phyloP scores from a whole-genome alignment of 2,113 vertebrate genomes.

The Salvelinus fontinalis region DNA sequence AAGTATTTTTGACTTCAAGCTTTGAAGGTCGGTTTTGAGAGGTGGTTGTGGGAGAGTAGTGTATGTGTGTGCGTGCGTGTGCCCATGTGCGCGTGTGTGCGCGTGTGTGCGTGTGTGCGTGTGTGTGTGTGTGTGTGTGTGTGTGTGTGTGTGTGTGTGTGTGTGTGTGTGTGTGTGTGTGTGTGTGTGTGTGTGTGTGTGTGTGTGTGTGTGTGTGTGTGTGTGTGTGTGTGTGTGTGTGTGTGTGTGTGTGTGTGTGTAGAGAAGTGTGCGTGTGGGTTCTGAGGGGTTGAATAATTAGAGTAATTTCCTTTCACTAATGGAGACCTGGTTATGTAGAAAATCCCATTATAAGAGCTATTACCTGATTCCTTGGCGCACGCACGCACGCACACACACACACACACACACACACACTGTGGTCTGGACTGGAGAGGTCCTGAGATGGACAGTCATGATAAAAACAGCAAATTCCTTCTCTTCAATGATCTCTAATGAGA shows the following conservation, averaged over 20 bases:
- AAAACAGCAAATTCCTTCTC: neutral
- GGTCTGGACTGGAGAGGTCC: neutral
- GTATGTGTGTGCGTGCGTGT: constrained; percentile 1
- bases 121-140: neutral
- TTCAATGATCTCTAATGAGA: no score
- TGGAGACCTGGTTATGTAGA: neutral
- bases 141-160: constrained; percentile 5
- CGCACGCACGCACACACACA: neutral
- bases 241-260: constrained; percentile 4
- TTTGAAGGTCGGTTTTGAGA: constrained; percentile 36
- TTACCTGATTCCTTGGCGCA: neutral
- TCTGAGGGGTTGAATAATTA: neutral
- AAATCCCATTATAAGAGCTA: neutral
- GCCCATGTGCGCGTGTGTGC: neutral
- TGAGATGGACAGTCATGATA: neutral
- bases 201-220: constrained; percentile 5
- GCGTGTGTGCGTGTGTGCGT: constrained; percentile 1
- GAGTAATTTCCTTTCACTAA: no score
- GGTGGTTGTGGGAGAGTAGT: constrained; percentile 2
- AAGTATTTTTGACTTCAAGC: constrained; percentile 52
- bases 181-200: neutral
- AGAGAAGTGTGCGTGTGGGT: neutral
- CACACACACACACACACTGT: neutral
- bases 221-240: constrained; percentile 7
- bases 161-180: constrained; percentile 13